Conservation (phyloP, 2,113 vertebrate genomes). For the Puffinus mauretanicus region DNA sequence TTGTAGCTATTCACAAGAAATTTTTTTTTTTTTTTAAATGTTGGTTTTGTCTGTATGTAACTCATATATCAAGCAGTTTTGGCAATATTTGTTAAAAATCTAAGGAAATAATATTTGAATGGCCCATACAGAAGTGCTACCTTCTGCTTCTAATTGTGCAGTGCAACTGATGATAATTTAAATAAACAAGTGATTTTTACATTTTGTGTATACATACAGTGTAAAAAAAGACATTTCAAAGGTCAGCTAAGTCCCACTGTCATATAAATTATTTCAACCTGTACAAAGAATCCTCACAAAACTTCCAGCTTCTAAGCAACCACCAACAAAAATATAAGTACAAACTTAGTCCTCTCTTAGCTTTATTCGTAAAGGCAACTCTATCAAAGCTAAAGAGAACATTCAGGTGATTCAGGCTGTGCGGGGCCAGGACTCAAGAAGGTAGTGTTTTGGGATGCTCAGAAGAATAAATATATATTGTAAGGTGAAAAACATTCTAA, state of each 20-base stretch:
- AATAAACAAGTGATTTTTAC: not conserved
- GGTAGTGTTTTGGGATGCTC: not conserved
- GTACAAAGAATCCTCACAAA: not conserved
- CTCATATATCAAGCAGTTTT: not conserved
- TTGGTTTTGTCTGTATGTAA: not conserved
- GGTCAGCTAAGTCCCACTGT: not conserved
- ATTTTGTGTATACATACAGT: not conserved
- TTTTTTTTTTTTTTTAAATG: too few species aligned
- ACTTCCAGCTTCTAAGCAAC: not conserved
- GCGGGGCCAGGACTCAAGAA: not conserved
- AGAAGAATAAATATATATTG: not conserved
- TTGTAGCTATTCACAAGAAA: not conserved
- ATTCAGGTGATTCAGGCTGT: not conserved
- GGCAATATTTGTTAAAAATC: not conserved
- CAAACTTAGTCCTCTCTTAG: not conserved
- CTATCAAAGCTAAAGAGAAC: not conserved
- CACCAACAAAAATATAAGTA: not conserved
- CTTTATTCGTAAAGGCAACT: not conserved
- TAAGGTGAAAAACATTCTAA: not conserved
- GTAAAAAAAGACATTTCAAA: not conserved
- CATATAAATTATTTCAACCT: not conserved
- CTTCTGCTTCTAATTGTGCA: not conserved
- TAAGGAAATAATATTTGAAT: not conserved
- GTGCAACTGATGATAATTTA: not conserved
- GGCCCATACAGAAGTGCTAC: not conserved